Conservation (phyloP, 2,113 vertebrate genomes). For the Lophochroa leadbeateri region DNA sequence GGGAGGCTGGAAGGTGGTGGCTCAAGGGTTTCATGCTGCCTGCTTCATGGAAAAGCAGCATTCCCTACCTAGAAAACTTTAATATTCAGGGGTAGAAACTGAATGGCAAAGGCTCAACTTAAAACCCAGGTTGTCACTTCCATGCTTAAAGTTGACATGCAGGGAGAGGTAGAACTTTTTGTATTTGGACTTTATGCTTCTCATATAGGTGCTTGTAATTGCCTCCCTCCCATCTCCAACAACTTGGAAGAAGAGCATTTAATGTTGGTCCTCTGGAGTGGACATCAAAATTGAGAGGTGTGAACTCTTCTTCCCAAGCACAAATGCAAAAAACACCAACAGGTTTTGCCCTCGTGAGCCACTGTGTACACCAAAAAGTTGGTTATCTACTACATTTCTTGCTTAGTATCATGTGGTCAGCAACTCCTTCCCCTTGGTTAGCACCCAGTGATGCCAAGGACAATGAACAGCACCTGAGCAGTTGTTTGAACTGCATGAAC, state of each 20-base stretch:
- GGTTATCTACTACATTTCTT: slow-evolving; percentile 1
- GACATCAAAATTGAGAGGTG: background rate
- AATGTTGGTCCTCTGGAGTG: background rate
- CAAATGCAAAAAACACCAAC: background rate
- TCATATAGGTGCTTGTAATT: background rate
- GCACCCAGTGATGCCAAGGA: background rate
- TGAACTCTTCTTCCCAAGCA: background rate
- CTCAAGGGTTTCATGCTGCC: background rate
- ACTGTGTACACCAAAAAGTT: background rate
- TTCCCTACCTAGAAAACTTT: background rate
- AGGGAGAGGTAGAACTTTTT: background rate
- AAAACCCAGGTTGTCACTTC: background rate
- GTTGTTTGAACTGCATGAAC: background rate
- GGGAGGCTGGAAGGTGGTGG: background rate
- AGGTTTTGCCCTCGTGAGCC: background rate
- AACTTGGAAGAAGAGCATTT: background rate
- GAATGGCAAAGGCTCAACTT: background rate
- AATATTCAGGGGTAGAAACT: background rate
- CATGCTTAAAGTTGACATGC: background rate
- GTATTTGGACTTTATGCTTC: background rate
- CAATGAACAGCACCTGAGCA: background rate
- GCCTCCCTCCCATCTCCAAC: background rate
- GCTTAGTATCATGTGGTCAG: background rate
- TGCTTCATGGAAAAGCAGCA: background rate
- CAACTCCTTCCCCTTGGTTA: background rate